Conservation (phyloP, 2,113 vertebrate species). For the Cacatua alba region DNA sequence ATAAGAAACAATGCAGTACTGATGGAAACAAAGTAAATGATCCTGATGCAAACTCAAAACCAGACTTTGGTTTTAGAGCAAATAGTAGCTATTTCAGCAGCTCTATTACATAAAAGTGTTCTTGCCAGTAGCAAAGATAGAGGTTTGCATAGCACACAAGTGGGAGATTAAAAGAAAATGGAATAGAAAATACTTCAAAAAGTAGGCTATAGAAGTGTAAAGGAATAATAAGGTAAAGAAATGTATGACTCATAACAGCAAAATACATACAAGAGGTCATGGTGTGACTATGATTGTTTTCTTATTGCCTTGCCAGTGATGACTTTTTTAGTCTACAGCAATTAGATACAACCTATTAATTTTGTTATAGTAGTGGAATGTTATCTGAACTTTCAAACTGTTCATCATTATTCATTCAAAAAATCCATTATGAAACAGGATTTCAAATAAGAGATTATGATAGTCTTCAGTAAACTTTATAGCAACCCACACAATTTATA, state of each 20-base stretch:
- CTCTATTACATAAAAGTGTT: conserved; percentile 3
- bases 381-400: background rate
- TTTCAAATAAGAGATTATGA: background rate
- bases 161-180: conserved; percentile 31
- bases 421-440: background rate
- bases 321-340: background rate
- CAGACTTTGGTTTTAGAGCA: background rate
- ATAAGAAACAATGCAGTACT: background rate
- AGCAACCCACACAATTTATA: background rate
- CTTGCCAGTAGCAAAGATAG: conserved; percentile 42
- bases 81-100: background rate
- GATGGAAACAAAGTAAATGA: conserved; percentile 23
- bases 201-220: background rate
- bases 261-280: background rate
- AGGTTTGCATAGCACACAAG: background rate
- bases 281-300: background rate
- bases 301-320: background rate
- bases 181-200: conserved; percentile 11
- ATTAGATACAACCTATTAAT: conserved; percentile 1
- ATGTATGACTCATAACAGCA: background rate
- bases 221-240: background rate
- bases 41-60: background rate
- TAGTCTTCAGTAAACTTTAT: background rate
- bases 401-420: background rate
- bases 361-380: background rate